Conservation (phyloP, 1,140 invertebrate species). For the Choristoneura fumiferana region DNA sequence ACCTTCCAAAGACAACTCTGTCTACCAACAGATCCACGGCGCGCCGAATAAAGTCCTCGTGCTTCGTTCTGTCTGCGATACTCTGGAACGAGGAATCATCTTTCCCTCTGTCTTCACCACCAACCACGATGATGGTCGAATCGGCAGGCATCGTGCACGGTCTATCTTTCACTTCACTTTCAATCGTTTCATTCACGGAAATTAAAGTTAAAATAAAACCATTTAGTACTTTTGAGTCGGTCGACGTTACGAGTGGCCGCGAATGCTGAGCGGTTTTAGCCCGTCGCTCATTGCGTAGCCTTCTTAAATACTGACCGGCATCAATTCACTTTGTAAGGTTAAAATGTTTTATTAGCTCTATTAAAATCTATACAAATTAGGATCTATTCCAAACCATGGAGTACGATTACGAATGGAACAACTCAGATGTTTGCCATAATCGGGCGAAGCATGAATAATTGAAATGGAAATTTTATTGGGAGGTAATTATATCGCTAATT, state of each 20-base stretch:
- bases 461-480: no score
- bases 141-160: slow-evolving; percentile 62
- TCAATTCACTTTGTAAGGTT: slow-evolving; percentile 72
- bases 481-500: no score
- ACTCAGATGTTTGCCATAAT: no score
- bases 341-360: slow-evolving; percentile 37
- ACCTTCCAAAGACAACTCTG: slow-evolving; percentile 86
- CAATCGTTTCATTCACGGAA: slow-evolving; percentile 24
- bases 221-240: slow-evolving; percentile 35
- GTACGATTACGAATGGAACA: no score
- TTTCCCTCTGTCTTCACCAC: slow-evolving; percentile 36
- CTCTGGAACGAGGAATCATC: slow-evolving; percentile 66
- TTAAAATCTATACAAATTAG: no score
- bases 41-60: slow-evolving; percentile 85
- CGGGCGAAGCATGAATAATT: no score
- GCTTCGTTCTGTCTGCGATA: slow-evolving; percentile 79
- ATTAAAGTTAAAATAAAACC: slow-evolving; percentile 33
- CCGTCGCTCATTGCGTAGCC: slow-evolving; percentile 46
- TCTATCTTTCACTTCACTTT: slow-evolving; percentile 27
- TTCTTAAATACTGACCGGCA: slow-evolving; percentile 69
- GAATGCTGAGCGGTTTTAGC: slow-evolving; percentile 50
- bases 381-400: no score
- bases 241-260: slow-evolving; percentile 56
- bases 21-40: slow-evolving; percentile 85
- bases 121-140: slow-evolving; percentile 58